Base-by-base conservation (phyloP, 2,797 vertebrate genomes). In the Enteromius anoplus region DNA sequence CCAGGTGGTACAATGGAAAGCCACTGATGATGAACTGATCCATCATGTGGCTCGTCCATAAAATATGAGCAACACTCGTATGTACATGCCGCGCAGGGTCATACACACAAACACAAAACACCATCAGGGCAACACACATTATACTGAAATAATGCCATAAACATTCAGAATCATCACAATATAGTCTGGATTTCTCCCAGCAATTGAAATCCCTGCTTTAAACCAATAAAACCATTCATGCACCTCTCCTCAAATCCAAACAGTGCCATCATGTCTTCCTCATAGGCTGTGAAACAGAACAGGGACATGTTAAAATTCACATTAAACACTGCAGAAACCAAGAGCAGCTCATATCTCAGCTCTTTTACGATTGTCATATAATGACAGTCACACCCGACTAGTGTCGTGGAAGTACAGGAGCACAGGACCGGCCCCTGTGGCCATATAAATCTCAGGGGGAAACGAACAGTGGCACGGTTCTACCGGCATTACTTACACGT, bases 291-390 rank as follows among this genome's bases (percentile, higher is more conserved):
- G 64, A 40, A 66, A 82, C 79, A 79, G 69, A 37, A 71, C 62
- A 42, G 79, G 77, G 69, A 32, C 64, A 75, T 80, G 81, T 80
- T 83, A 86, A 84, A 87, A 86, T 76, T 72, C 83, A 86, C 81
- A 84, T 86, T 72, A 87, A 86, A 82, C 84, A 85, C 72, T 26
- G 81, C 32, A 76, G 76, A 84, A 89, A 82, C 88, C 64, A 82
- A 80, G 84, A 86, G 79, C 82, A 70, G 66, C 70, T 75, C 79
- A 86, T 89, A 88, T 88, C 84, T 88, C 87, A 88, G 84, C 73
- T 78, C 82, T 87, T 89, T 89, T 87, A 89, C 85, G 86, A 89
- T 86, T 88, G 87, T 88, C 88, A 85, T 86, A 87, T 88, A 89
- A 89, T 87, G 87, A 87, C 85, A 88, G 88, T 88, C 87, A 87